phyloP scores from a whole-genome alignment of 2,797 vertebrate genomes.

The Hapalemur alaotrensis region DNA sequence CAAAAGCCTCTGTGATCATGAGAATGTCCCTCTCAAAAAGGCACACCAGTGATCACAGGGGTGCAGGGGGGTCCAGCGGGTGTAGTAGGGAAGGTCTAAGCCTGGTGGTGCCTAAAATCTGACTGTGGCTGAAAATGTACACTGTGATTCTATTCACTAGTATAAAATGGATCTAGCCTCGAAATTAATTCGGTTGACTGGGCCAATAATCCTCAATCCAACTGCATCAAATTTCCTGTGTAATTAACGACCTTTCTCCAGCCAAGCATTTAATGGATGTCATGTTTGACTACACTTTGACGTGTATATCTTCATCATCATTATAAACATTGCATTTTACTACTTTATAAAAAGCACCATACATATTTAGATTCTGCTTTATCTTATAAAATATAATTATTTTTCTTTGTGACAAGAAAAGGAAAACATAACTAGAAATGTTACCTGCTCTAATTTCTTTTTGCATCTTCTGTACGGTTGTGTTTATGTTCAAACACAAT shows the following conservation, averaged over 20 bases:
- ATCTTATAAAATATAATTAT: conserved; percentile 20
- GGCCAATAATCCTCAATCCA: conserved; percentile 59
- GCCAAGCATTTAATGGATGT: conserved; percentile 66
- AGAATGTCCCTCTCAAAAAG: neutral
- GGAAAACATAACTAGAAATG: neutral
- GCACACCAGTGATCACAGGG: neutral
- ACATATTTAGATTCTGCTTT: conserved; percentile 26
- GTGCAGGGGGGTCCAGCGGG: no score
- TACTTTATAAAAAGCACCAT: conserved; percentile 22
- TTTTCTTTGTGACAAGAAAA: conserved; percentile 16
- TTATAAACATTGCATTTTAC: conserved; percentile 46
- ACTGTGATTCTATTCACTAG: neutral
- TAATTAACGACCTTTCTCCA: conserved; percentile 71
- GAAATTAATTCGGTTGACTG: conserved; percentile 60
- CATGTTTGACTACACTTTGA: conserved; percentile 67
- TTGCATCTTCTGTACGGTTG: neutral
- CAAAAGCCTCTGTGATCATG: neutral
- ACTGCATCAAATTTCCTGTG: conserved; percentile 68
- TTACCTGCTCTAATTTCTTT: conserved; percentile 4
- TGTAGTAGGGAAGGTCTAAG: neutral
- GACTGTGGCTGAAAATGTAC: neutral
- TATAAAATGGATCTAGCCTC: neutral
- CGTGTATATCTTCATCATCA: conserved; percentile 66
- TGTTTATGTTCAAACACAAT: conserved; percentile 34
- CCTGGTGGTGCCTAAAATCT: neutral